A percentile compares a stretch with the other conserved stretches of the same genome.
Evolutionary conservation across 64 coral and sea anemone species (phyloP).

Genomic region (Actinia tenebrosa): DNA sequence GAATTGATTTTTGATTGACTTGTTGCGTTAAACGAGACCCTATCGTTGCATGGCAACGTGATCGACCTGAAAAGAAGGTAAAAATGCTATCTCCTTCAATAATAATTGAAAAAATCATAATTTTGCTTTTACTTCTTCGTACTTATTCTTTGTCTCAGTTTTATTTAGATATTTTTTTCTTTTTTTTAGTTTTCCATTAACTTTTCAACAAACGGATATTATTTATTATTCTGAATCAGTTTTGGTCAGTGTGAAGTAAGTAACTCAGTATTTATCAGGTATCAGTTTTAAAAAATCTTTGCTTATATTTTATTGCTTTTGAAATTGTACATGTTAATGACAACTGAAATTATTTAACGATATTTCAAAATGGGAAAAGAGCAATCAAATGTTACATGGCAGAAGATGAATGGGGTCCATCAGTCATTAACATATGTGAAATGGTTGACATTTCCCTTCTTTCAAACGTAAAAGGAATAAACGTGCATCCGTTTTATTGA

Average conservation of each 20-base stretch:
- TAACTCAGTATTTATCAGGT: too few species aligned
- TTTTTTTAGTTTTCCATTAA: background rate
- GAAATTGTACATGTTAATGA: background rate
- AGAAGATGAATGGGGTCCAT: background rate
- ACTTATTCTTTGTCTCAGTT: background rate
- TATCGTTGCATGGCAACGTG: background rate
- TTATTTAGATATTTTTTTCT: background rate
- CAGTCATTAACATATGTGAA: conserved; percentile 1
- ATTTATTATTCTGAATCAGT: background rate
- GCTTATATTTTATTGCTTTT: background rate
- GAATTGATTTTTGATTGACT: background rate
- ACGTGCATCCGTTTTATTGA: background rate
- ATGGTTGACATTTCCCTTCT: background rate
- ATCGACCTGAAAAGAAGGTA: background rate
- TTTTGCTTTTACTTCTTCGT: background rate
- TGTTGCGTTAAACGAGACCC: background rate
- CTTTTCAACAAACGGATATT: background rate
- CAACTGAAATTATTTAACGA: background rate
- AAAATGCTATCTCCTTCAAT: background rate
- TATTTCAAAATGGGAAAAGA: background rate
- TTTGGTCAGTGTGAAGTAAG: too few species aligned
- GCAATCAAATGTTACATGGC: background rate
- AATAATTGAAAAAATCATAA: background rate
- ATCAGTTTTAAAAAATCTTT: background rate
- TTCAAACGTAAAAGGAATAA: background rate